Evolutionary conservation across 2,888 invertebrate species (phyloP).

Genomic region (Alcis repandata): DNA sequence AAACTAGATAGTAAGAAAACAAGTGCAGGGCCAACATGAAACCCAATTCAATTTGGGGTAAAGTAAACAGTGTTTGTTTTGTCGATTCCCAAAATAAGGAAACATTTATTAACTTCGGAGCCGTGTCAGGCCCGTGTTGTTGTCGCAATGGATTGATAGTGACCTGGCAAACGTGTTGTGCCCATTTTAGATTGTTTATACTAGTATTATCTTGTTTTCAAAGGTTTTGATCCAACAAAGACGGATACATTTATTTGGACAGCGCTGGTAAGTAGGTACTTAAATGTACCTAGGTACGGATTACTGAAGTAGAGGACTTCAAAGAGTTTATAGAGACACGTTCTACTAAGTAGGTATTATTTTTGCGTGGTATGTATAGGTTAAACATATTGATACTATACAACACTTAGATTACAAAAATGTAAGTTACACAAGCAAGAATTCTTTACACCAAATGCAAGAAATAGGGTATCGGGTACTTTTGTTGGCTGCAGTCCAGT

Average conservation of each 20-base stretch:
- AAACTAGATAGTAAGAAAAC: neutral
- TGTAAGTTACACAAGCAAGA: neutral
- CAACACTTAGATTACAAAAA: neutral
- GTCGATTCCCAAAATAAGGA: slow-evolving; percentile 39
- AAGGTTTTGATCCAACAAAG: neutral
- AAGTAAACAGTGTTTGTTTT: slow-evolving; percentile 25
- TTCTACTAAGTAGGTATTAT: neutral
- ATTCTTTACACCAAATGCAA: neutral
- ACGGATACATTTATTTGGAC: too few relatives aligned
- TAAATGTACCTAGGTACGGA: too few relatives aligned
- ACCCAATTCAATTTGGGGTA: slow-evolving; percentile 13
- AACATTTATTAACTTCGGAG: slow-evolving; percentile 32
- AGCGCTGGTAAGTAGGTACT: too few relatives aligned
- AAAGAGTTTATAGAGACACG: too few relatives aligned
- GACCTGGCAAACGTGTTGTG: slow-evolving; percentile 28
- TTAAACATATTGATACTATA: too few relatives aligned
- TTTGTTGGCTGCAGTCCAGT: slow-evolving; percentile 37
- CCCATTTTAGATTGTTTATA: slow-evolving; percentile 23
- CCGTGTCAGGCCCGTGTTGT: slow-evolving; percentile 25
- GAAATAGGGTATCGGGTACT: neutral
- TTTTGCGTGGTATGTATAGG: neutral
- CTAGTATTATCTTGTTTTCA: neutral
- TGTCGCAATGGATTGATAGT: slow-evolving; percentile 38
- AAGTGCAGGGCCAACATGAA: slow-evolving; percentile 9
- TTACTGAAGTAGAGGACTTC: too few relatives aligned